A percentile compares a stretch with the other conserved stretches of the same genome.
These are phyloP conservation scores for Uria lomvia DNA, from an alignment of 2,113 vertebrate species.

Conservation along the genomic window DNA sequence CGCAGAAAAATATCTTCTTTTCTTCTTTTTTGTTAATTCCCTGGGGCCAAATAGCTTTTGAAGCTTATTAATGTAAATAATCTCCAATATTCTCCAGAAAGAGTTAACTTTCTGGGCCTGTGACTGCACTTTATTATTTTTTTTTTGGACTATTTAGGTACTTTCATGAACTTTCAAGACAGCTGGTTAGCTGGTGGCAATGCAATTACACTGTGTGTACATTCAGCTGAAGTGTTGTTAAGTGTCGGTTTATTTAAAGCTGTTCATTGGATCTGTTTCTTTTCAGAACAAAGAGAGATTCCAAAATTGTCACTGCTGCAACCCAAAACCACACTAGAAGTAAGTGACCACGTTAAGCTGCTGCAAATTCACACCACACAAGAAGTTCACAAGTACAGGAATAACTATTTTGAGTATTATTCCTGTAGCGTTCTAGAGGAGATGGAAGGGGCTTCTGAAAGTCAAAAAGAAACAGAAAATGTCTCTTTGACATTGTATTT, in stretches of 20 bases:
- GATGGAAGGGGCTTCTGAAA: not conserved
- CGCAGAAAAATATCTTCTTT: accelerated
- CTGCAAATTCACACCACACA: not conserved
- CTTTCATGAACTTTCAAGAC: not conserved
- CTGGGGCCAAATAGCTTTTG: not conserved
- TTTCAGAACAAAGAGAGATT: not conserved
- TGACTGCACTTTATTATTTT: not conserved
- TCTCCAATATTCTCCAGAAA: not conserved
- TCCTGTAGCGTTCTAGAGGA: not conserved
- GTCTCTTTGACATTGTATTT: not conserved
- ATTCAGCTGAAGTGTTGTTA: not conserved
- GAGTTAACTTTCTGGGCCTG: not conserved
- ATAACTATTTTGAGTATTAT: not conserved
- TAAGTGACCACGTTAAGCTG: not conserved
- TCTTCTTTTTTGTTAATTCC: not conserved
- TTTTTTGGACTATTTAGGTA: not conserved
- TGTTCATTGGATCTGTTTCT: not conserved
- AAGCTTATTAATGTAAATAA: not conserved
- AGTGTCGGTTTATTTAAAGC: not conserved
- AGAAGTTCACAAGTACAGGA: not conserved
- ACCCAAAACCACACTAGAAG: not conserved
- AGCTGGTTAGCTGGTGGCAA: not conserved
- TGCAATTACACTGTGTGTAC: not conserved
- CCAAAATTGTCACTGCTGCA: not conserved
- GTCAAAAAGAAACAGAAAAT: not conserved